phyloP scores from a whole-genome alignment of 2,888 invertebrate genomes.

The Halocaridina rubra region DNA sequence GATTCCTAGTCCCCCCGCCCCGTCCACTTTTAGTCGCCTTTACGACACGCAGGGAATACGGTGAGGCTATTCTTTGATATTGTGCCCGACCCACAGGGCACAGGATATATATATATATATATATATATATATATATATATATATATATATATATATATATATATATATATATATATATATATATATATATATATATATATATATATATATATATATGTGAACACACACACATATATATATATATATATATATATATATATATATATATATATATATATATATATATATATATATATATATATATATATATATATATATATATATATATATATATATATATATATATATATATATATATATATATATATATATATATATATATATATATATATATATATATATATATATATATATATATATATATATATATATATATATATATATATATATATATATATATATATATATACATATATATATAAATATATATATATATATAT shows the following conservation, averaged over 20 bases:
- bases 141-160: not conserved
- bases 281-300: not conserved
- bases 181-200: conserved; percentile 9
- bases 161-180: conserved; percentile 20
- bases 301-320: not conserved
- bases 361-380: no score
- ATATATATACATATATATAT: not conserved
- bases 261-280: not conserved
- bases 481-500: not conserved
- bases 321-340: not conserved
- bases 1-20: no score
- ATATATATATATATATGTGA: conserved; percentile 12
- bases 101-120: not conserved
- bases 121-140: conserved; percentile 34
- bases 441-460: no score
- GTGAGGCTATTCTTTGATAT: no score
- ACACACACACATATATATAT: conserved; percentile 5
- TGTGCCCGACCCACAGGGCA: no score
- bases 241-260: not conserved
- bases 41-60: no score
- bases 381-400: no score
- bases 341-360: not conserved
- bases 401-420: no score
- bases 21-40: no score
- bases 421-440: no score